A percentile compares a stretch with the other conserved stretches of the same genome.
These are phyloP conservation scores for Plecturocebus donacophilus DNA, from an alignment of 2,113 vertebrate species.

Conservation along the genomic window DNA sequence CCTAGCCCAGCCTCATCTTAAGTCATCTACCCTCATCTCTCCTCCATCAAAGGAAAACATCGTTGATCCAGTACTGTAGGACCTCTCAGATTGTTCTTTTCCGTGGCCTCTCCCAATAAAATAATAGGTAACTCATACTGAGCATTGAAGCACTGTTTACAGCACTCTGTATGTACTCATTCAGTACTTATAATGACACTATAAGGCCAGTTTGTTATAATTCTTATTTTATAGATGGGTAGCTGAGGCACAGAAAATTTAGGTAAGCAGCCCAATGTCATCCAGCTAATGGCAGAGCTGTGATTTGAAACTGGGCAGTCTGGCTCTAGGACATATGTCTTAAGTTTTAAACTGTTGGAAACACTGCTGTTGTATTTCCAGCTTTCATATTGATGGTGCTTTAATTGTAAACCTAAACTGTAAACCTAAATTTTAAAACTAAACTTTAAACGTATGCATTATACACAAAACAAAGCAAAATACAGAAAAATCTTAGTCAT, in stretches of 20 bases:
- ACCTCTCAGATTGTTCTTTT: neutral
- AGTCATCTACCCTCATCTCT: neutral
- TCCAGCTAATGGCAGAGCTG: neutral
- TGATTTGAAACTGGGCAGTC: neutral
- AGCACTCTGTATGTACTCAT: neutral
- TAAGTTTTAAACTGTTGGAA: neutral
- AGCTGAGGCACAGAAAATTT: neutral
- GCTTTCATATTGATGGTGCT: neutral
- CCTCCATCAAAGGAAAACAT: neutral
- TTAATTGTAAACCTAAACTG: conserved; percentile 2
- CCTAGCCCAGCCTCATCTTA: neutral
- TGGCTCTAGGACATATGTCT: neutral
- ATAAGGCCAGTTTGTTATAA: neutral
- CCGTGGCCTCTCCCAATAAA: neutral
- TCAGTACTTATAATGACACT: neutral
- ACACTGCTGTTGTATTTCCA: neutral
- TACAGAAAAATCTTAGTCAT: neutral
- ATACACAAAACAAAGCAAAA: neutral
- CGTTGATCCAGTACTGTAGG: neutral
- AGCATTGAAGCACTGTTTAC: neutral
- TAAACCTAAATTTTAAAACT: neutral
- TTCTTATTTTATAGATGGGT: neutral
- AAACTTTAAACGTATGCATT: neutral
- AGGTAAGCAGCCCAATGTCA: neutral
- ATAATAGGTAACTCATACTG: neutral